A percentile compares a stretch with the other conserved stretches of the same genome.
These are phyloP conservation scores for Rhodinocichla rosea DNA, from an alignment of 2,113 vertebrate species.

Conservation along the genomic window DNA sequence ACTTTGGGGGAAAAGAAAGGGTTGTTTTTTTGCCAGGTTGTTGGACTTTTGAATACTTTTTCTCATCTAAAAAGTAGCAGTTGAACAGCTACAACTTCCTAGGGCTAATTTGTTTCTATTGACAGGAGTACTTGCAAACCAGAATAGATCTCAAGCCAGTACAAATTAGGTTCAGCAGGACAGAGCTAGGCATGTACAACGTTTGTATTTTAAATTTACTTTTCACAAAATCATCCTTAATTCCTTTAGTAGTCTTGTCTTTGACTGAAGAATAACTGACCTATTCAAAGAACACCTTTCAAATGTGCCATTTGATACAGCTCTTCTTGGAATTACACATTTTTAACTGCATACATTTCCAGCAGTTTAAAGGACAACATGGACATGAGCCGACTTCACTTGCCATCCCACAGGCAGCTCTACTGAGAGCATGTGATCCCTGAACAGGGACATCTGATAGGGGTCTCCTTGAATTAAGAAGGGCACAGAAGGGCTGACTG, in stretches of 20 bases:
- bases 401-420: background rate
- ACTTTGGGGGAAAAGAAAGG: rapidly evolving
- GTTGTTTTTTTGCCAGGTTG: rapidly evolving
- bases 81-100: background rate
- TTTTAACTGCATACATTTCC: background rate
- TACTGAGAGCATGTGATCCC: background rate
- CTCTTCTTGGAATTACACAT: background rate
- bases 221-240: background rate
- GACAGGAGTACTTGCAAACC: background rate
- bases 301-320: background rate
- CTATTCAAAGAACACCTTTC: background rate
- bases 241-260: background rate
- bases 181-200: rapidly evolving
- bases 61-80: background rate
- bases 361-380: background rate
- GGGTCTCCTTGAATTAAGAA: background rate
- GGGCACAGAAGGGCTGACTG: background rate
- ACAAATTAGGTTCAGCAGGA: background rate
- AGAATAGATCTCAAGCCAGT: background rate
- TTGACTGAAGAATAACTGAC: background rate
- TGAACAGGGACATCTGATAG: rapidly evolving
- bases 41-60: background rate
- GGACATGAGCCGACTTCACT: rapidly evolving
- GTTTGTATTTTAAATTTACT: background rate
- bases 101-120: background rate